Base-by-base conservation (phyloP, 2,888 invertebrate species). In the Parapristionchus giblindavisi region DNA sequence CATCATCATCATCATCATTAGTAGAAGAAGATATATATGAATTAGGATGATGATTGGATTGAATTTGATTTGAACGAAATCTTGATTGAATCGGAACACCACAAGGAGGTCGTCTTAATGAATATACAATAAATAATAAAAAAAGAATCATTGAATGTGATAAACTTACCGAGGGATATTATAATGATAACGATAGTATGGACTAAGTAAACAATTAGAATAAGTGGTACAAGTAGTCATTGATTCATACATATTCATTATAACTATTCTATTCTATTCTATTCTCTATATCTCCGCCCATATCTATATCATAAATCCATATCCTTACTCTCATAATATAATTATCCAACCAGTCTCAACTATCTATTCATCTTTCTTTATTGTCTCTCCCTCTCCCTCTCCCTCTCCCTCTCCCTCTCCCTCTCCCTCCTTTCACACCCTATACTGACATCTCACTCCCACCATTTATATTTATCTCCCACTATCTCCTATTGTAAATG, bases 1-100 rank as follows among this genome's bases (percentile, higher is more conserved):
- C 68, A 24, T 54, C 56, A 24, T 54, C 56, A 24, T 43, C 43
- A 43, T 43, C 43, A 43, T 54, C 56, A 27, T 68, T 68, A 11
- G 68, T 68, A 29, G 68, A 68, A 6, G 68, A 68, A 24, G 68
- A 68, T 21, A 68, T 68, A 8, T 29, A 14, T n/a, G 68, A 68
- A 24, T 38, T 29, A 17, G 51, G 51, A 36, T 32, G 68, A 8
- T 24, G 17, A 21, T 52, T 34, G 27, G 43, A 51, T 29, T 52
- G 24, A 11, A 17, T 27, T 43, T 34, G 17, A 36, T 21, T 38
- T 1, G 43, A 32, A 2, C 36, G 66, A 11, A 48, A 8, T 29
- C 68, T 51, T 34, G 34, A 34, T 4, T 29, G 51, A 51, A 68
- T 68, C 14, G 68, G 68, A 11, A 52, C 52, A 3, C 68, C 68